Percentiles rank a stretch among this genome's conserved stretches.
Conservation (phyloP, 2,113 vertebrate species). For the Mystacornis crossleyi region DNA sequence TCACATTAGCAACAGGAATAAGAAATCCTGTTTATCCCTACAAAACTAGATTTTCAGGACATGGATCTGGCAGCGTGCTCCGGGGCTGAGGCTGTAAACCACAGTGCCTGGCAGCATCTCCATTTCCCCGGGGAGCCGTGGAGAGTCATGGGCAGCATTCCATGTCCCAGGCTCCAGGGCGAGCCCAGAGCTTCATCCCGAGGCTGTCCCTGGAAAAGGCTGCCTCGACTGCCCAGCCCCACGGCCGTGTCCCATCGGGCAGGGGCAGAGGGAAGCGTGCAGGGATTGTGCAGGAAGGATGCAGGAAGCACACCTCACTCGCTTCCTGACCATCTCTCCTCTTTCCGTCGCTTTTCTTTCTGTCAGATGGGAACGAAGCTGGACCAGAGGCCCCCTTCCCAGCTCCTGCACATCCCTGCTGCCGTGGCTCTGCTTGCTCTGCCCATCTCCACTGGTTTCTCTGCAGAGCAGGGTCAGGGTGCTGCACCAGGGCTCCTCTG, state of each 20-base stretch:
- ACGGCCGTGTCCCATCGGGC: rapidly evolving
- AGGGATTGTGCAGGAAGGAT: neutral
- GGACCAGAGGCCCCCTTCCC: rapidly evolving
- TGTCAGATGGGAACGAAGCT: neutral
- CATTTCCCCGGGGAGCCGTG: neutral
- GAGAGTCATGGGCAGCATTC: neutral
- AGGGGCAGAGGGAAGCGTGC: rapidly evolving
- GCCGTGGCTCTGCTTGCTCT: rapidly evolving
- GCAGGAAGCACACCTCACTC: neutral
- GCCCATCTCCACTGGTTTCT: rapidly evolving
- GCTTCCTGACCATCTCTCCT: neutral
- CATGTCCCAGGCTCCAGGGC: neutral
- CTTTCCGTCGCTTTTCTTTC: neutral
- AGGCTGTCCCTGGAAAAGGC: neutral
- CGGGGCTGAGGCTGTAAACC: neutral
- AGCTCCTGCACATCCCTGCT: neutral
- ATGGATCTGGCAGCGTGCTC: neutral
- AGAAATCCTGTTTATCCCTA: neutral
- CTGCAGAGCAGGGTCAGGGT: neutral
- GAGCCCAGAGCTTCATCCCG: neutral
- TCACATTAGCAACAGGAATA: neutral
- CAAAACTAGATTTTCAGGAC: neutral
- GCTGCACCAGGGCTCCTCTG: neutral
- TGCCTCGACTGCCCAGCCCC: neutral
- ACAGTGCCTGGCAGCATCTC: neutral